A percentile compares a stretch with the other conserved stretches of the same genome.
These are phyloP conservation scores for Drosophila histrio DNA, from an alignment of 2,888 invertebrate genomes.

Conservation along the genomic window DNA sequence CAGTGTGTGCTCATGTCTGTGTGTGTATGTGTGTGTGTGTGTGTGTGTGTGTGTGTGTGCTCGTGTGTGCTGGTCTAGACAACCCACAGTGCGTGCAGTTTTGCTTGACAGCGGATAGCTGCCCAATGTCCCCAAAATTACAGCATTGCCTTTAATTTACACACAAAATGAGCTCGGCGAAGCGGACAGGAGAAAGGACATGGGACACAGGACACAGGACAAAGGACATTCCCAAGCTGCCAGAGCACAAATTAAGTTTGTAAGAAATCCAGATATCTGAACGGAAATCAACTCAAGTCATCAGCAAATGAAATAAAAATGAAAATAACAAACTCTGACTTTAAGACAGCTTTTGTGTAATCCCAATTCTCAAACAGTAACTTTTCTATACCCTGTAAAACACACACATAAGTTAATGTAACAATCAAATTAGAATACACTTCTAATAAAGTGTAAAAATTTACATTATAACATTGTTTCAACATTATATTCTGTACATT, in stretches of 20 bases:
- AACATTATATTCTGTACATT: not conserved
- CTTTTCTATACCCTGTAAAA: not conserved
- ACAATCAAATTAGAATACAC: not conserved
- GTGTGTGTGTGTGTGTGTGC: slow-evolving; percentile 10
- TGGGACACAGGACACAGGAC: slow-evolving; percentile 8
- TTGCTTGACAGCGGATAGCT: slow-evolving; percentile 47
- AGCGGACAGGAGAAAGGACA: slow-evolving; percentile 19
- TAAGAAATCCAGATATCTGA: slow-evolving; percentile 28
- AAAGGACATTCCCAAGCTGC: slow-evolving; percentile 17
- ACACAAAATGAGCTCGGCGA: slow-evolving; percentile 53
- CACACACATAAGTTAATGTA: not conserved
- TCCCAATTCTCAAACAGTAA: not conserved
- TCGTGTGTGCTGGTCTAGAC: slow-evolving; percentile 25
- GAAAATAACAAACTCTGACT: slow-evolving; percentile 25
- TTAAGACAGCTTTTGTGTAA: slow-evolving; percentile 14
- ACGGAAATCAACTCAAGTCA: slow-evolving; percentile 60
- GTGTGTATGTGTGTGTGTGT: not conserved
- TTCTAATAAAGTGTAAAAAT: no score
- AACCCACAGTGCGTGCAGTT: slow-evolving; percentile 32
- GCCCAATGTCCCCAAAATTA: slow-evolving; percentile 38
- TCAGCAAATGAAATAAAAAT: slow-evolving; percentile 17
- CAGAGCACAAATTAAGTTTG: slow-evolving; percentile 67
- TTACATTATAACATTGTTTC: no score
- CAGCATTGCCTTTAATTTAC: slow-evolving; percentile 52
- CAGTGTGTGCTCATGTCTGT: not conserved